phyloP scores from a whole-genome alignment of 2,888 invertebrate genomes.

The Buathra laborator region DNA sequence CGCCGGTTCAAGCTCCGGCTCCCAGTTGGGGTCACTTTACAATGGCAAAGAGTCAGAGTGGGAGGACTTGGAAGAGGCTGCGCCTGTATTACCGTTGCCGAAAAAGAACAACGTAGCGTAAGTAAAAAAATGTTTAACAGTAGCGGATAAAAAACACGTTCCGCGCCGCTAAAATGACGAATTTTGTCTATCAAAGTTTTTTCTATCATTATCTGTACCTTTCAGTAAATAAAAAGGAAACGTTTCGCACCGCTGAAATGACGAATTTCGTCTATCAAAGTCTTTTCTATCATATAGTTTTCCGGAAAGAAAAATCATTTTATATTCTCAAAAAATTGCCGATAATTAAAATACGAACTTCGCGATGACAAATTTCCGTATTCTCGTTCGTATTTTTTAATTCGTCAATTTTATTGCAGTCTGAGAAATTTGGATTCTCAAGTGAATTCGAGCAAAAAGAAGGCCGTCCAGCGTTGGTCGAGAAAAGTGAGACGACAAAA shows the following conservation, averaged over 20 bases:
- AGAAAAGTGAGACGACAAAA: slow-evolving; percentile 89
- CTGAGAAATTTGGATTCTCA: slow-evolving; percentile 50
- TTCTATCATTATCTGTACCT: background rate
- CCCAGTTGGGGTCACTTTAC: slow-evolving; percentile 68
- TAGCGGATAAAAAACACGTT: background rate
- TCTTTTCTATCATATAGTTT: background rate
- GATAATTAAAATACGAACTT: too few species aligned
- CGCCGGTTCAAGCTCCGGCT: slow-evolving; percentile 77
- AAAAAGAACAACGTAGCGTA: slow-evolving; percentile 57
- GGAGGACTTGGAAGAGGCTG: slow-evolving; percentile 81
- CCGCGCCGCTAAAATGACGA: too few species aligned
- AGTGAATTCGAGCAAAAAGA: slow-evolving; percentile 69
- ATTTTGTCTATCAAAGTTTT: too few species aligned
- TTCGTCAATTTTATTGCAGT: slow-evolving; percentile 25
- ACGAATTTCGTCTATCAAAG: too few species aligned
- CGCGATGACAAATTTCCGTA: too few species aligned
- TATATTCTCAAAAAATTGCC: too few species aligned
- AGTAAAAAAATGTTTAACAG: background rate
- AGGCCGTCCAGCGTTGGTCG: slow-evolving; percentile 86
- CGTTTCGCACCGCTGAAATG: background rate
- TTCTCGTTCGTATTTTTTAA: background rate
- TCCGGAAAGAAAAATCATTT: background rate
- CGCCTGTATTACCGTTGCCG: slow-evolving; percentile 56
- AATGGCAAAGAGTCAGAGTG: slow-evolving; percentile 82
- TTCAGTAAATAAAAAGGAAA: background rate